Evolutionary conservation across 2,888 invertebrate species (phyloP).

Genomic region (Phlogophora meticulosa): DNA sequence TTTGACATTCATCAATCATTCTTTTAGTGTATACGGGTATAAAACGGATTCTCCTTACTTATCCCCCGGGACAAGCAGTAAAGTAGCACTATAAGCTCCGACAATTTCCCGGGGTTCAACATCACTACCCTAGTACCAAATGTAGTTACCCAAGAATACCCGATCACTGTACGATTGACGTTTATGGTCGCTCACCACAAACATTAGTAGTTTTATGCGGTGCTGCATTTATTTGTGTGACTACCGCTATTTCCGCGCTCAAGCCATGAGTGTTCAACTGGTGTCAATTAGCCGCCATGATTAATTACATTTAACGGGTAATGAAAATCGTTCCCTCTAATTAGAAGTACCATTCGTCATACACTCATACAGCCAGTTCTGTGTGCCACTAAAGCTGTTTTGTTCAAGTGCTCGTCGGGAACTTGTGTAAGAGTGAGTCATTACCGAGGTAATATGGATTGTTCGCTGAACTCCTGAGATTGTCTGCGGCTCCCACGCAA

Average conservation of each 20-base stretch:
- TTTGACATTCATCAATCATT: conserved; percentile 40
- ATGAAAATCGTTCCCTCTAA: conserved; percentile 55
- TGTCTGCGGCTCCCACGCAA: conserved; percentile 62
- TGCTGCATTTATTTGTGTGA: conserved; percentile 62
- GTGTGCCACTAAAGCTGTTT: conserved; percentile 33
- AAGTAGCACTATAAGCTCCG: conserved; percentile 11
- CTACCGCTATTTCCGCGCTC: conserved; percentile 28
- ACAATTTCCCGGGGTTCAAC: conserved; percentile 45
- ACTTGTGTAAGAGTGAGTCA: conserved; percentile 52
- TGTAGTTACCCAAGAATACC: conserved; percentile 57
- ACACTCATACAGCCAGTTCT: conserved; percentile 30
- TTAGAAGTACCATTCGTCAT: conserved; percentile 48
- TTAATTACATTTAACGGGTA: conserved; percentile 64
- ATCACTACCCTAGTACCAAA: conserved; percentile 51
- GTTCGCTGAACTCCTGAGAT: conserved; percentile 57
- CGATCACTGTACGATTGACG: conserved; percentile 71
- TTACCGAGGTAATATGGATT: conserved; percentile 51
- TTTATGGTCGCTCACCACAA: conserved; percentile 71
- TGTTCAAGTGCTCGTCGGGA: conserved; percentile 34
- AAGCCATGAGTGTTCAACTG: conserved; percentile 33
- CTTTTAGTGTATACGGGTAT: conserved; percentile 9
- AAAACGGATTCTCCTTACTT: neutral
- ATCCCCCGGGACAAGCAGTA: conserved; percentile 11
- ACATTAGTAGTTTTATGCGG: conserved; percentile 64
- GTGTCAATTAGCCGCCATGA: conserved; percentile 63